phyloP scores from a whole-genome alignment of 23 tunicate genomes.

The Ciona savignyi region DNA sequence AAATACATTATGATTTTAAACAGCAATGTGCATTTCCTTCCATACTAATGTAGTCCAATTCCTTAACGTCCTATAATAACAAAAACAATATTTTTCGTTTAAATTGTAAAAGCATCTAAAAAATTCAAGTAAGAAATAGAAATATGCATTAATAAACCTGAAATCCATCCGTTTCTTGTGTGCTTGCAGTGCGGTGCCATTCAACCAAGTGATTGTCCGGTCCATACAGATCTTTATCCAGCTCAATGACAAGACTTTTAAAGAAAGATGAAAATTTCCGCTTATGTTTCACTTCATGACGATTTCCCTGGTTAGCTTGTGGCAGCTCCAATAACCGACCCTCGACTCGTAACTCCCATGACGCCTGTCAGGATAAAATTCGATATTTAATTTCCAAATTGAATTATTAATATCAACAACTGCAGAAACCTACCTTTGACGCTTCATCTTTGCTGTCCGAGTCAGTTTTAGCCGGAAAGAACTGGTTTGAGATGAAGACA shows the following conservation, averaged over 20 bases:
- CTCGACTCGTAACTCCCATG: conserved; percentile 93
- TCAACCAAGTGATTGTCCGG: conserved; percentile 98
- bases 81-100: not conserved
- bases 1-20: not conserved
- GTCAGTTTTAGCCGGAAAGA: conserved; percentile 69
- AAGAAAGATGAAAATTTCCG: conserved; percentile 95
- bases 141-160: conserved; percentile 28
- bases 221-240: conserved; percentile 95
- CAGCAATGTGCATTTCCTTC: too few relatives aligned
- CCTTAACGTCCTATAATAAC: not conserved
- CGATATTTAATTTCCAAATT: not conserved
- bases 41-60: not conserved
- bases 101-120: too few relatives aligned
- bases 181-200: conserved; percentile 84
- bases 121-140: not conserved
- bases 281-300: conserved; percentile 67
- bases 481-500: conserved; percentile 87
- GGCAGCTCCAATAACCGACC: conserved; percentile 83
- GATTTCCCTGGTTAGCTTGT: conserved; percentile 27
- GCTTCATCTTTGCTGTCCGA: conserved; percentile 59
- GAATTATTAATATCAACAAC: too few relatives aligned
- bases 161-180: conserved; percentile 98
- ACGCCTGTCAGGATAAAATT: conserved; percentile 21
- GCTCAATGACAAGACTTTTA: conserved; percentile 91
- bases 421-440: conserved; percentile 33